Percentiles rank a stretch among this genome's conserved stretches.
phyloP scores from a whole-genome alignment of 2,888 invertebrate species.

The Meganola albula region DNA sequence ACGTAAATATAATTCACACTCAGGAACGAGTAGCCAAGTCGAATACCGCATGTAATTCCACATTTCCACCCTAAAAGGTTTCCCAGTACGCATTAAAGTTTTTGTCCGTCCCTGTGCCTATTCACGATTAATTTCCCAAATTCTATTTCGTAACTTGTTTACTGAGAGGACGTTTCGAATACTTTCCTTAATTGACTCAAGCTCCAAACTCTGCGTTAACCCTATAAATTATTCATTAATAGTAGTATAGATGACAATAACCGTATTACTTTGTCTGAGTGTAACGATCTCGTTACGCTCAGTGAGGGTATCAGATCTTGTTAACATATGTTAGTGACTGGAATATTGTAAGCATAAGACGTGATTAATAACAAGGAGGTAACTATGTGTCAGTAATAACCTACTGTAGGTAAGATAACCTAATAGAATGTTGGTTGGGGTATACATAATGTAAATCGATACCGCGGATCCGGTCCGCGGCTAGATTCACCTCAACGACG shows the following conservation, averaged over 20 bases:
- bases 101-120: conserved; percentile 49
- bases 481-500: conserved; percentile 16
- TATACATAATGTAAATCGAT: conserved; percentile 41
- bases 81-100: conserved; percentile 62
- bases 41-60: conserved; percentile 59
- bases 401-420: conserved; percentile 47
- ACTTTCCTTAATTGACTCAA: conserved; percentile 61
- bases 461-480: conserved; percentile 36
- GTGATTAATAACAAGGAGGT: conserved; percentile 62
- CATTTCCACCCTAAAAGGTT: conserved; percentile 59
- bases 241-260: conserved; percentile 42
- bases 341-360: conserved; percentile 44
- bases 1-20: conserved; percentile 63
- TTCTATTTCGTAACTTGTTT: conserved; percentile 62
- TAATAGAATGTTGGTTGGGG: conserved; percentile 31
- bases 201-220: conserved; percentile 41
- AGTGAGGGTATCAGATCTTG: conserved; percentile 44
- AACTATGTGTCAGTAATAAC: conserved; percentile 55
- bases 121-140: conserved; percentile 64
- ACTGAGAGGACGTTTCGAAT: conserved; percentile 55
- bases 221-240: conserved; percentile 54
- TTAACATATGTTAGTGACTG: conserved; percentile 52
- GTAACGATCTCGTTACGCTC: conserved; percentile 39
- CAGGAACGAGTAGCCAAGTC: conserved; percentile 49
- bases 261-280: conserved; percentile 35